phyloP scores from a whole-genome alignment of 2,888 invertebrate genomes.

The Orthosia gracilis region DNA sequence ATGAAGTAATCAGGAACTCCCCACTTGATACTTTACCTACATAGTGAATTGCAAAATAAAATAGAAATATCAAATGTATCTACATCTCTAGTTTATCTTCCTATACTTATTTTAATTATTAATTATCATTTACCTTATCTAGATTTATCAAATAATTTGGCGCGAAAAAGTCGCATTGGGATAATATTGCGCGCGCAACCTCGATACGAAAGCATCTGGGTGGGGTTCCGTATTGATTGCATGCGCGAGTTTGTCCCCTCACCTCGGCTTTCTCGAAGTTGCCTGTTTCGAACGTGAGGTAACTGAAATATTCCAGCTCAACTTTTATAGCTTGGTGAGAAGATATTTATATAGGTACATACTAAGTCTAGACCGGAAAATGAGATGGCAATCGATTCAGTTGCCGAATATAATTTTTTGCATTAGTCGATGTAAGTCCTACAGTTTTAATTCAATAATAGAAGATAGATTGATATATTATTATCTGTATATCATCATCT shows the following conservation, averaged over 20 bases:
- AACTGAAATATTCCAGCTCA: constrained; percentile 74
- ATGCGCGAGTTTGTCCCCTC: constrained; percentile 78
- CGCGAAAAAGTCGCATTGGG: constrained; percentile 76
- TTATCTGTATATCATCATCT: neutral
- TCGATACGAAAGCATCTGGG: constrained; percentile 66
- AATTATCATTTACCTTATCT: too few species aligned
- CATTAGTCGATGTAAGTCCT: neutral
- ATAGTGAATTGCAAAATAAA: neutral
- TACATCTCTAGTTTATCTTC: neutral
- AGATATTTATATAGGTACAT: constrained; percentile 39
- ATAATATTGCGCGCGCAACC: constrained; percentile 83
- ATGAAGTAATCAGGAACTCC: neutral
- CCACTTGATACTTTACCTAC: neutral
- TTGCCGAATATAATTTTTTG: constrained; percentile 1
- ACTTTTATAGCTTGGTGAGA: constrained; percentile 62
- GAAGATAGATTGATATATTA: neutral
- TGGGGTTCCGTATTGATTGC: constrained; percentile 87
- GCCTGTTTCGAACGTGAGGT: constrained; percentile 74
- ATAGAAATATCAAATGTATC: neutral
- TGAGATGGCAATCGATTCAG: constrained; percentile 14
- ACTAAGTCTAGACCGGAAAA: constrained; percentile 52
- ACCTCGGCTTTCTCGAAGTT: constrained; percentile 72
- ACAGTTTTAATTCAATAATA: neutral
- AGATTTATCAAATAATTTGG: constrained; percentile 67
- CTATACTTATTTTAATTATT: too few species aligned